phyloP scores from a whole-genome alignment of 1,140 invertebrate genomes.

The Lithobius niger region DNA sequence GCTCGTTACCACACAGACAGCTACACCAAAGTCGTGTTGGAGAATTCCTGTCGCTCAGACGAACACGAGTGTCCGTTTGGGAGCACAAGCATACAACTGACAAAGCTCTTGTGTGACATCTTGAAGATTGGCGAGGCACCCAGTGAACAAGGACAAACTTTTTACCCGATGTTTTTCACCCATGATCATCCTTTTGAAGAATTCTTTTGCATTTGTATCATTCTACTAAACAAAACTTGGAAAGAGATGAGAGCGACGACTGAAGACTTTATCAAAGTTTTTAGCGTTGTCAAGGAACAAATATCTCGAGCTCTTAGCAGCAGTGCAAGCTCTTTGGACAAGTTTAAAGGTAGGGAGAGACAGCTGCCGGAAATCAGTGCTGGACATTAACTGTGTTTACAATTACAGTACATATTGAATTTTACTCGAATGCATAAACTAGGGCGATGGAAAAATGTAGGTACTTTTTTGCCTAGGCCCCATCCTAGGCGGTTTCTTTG shows the following conservation, averaged over 20 bases:
- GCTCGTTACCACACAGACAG: conserved; percentile 74
- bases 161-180: conserved; percentile 88
- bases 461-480: no score
- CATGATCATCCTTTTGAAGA: conserved; percentile 92
- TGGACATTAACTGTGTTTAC: no score
- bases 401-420: no score
- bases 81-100: conserved; percentile 76
- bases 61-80: conserved; percentile 96
- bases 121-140: conserved; percentile 78
- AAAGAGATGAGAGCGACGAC: conserved; percentile 93
- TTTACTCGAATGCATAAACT: no score
- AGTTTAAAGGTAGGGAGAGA: conserved; percentile 52
- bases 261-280: conserved; percentile 80
- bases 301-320: conserved; percentile 63
- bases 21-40: conserved; percentile 85
- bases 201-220: conserved; percentile 85
- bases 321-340: conserved; percentile 60
- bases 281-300: conserved; percentile 84
- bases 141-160: conserved; percentile 72
- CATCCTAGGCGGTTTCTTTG: no score
- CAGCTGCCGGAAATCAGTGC: no score
- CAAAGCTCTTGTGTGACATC: conserved; percentile 77
- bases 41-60: conserved; percentile 84
- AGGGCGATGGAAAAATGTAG: no score
- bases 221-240: conserved; percentile 91